A percentile compares a stretch with the other conserved stretches of the same genome.
phyloP scores from a whole-genome alignment of 2,797 vertebrate species.

The Sebastiscus tertius region DNA sequence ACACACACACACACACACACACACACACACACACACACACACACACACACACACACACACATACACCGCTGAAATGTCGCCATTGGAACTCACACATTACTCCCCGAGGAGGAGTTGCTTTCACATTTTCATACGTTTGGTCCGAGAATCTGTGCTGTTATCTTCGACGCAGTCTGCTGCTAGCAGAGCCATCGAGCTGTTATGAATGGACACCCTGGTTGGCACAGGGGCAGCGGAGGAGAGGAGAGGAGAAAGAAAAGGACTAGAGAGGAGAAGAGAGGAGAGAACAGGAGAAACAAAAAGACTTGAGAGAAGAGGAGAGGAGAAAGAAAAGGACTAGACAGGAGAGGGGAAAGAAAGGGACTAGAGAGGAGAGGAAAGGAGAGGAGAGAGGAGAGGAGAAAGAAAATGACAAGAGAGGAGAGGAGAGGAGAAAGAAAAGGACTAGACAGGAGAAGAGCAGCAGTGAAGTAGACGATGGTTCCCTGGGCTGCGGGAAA shows the following conservation, averaged over 20 bases:
- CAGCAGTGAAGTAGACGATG: conserved; percentile 44
- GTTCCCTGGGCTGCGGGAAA: conserved; percentile 60
- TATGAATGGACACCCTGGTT: conserved; percentile 47
- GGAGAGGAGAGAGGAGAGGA: conserved; percentile 22
- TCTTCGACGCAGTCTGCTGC: conserved; percentile 40
- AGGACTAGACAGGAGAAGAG: conserved; percentile 4
- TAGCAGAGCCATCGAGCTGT: conserved; percentile 38
- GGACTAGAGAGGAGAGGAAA: neutral
- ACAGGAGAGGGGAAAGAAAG: neutral
- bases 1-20: neutral
- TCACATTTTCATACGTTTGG: conserved; percentile 59
- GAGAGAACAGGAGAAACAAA: neutral
- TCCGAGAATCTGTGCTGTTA: conserved; percentile 28
- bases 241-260: conserved; percentile 14
- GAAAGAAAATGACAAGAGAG: neutral
- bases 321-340: conserved; percentile 13
- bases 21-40: neutral
- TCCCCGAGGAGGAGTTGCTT: conserved; percentile 49
- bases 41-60: neutral
- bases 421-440: conserved; percentile 2
- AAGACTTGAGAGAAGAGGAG: neutral
- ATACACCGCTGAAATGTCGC: conserved; percentile 11
- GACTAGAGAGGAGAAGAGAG: neutral
- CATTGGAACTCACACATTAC: conserved; percentile 41
- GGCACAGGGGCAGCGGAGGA: conserved; percentile 33